A percentile compares a stretch with the other conserved stretches of the same genome.
phyloP scores from a whole-genome alignment of 1,140 invertebrate species.

The Dreissena polymorpha region DNA sequence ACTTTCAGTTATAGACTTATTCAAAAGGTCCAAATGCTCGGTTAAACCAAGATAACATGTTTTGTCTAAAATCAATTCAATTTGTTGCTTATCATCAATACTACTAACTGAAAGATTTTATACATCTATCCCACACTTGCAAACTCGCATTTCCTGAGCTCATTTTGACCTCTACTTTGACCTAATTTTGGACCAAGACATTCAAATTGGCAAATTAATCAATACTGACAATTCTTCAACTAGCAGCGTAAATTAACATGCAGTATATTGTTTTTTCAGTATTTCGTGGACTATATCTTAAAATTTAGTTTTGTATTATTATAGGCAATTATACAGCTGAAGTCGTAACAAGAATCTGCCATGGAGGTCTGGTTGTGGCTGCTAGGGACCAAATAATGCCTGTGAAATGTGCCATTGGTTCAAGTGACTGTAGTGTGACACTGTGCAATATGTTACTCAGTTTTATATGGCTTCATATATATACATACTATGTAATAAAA shows the following conservation, averaged over 20 bases:
- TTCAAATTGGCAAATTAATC: neutral
- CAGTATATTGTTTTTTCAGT: neutral
- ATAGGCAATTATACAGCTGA: constrained; percentile 28
- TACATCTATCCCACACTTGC: no score
- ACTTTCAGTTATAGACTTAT: no score
- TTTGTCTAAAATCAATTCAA: no score
- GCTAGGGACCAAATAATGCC: neutral
- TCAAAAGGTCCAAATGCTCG: no score
- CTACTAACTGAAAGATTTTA: no score
- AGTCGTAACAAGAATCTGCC: neutral
- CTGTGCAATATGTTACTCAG: neutral
- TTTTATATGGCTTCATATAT: neutral
- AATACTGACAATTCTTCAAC: no score
- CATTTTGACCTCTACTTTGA: neutral
- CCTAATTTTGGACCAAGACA: neutral
- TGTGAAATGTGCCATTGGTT: neutral
- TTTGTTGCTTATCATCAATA: no score
- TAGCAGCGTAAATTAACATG: neutral
- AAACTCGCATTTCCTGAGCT: no score
- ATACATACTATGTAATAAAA: neutral
- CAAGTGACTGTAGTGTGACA: neutral
- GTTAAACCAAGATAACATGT: no score
- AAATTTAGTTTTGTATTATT: neutral
- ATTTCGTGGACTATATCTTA: neutral
- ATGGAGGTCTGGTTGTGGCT: neutral